Conservation (phyloP, 1,140 invertebrate genomes). For the Anastrepha ludens region DNA sequence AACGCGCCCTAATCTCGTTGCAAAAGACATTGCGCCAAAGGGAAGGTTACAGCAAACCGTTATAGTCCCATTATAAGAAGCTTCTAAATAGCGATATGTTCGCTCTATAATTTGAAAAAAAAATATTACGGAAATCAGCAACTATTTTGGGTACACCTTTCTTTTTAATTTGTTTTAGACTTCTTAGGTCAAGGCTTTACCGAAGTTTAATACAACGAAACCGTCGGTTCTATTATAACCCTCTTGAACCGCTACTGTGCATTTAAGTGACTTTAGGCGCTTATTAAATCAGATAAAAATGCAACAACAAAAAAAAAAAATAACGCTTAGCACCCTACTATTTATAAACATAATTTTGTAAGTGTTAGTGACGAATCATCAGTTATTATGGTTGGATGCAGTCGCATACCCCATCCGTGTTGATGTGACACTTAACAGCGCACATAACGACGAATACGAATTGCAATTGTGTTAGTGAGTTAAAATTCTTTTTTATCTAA, state of each 20-base stretch:
- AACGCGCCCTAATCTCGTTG: no score
- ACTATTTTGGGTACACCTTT: no score
- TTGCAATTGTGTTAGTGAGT: conserved; percentile 13
- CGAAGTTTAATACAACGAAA: no score
- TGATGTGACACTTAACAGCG: background rate
- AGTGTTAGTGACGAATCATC: background rate
- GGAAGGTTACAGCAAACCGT: no score
- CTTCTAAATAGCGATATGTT: no score
- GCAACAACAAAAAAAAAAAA: background rate
- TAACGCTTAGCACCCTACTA: background rate
- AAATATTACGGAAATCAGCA: no score
- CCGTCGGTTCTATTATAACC: no score
- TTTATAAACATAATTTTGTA: background rate
- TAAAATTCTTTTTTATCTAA: background rate
- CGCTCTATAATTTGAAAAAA: no score
- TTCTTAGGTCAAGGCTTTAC: no score
- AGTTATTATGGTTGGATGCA: background rate
- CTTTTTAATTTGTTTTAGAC: no score
- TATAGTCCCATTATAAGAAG: no score
- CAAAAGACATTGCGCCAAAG: no score
- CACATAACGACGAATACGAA: background rate
- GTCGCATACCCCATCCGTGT: background rate
- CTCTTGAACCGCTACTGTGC: background rate
- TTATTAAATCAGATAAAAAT: background rate
- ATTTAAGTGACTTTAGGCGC: background rate